Conservation (phyloP, 2,888 invertebrate species). For the Brachyptera putata region DNA sequence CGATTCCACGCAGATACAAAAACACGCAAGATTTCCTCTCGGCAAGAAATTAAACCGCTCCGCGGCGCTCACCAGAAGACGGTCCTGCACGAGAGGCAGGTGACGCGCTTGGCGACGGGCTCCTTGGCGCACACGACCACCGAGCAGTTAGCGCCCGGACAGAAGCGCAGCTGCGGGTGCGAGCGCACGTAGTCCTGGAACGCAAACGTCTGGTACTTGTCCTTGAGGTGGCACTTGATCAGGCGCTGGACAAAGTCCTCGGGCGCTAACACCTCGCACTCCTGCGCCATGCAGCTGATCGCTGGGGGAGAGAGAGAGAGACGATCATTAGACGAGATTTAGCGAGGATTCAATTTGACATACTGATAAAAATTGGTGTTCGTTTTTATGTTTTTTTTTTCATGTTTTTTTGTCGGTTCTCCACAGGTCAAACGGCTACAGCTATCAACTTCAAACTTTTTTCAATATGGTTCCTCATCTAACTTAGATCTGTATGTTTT, state of each 20-base stretch:
- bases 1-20: no score
- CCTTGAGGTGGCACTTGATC: conserved; percentile 73
- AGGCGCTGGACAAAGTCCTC: conserved; percentile 92
- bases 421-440: no score
- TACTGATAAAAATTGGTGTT: no score
- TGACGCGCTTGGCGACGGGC: conserved; percentile 76
- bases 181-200: conserved; percentile 95
- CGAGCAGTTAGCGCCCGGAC: conserved; percentile 94
- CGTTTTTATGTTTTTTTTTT: no score
- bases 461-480: no score
- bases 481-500: no score
- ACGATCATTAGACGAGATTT: no score
- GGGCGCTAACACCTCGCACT: conserved; percentile 90
- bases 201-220: conserved; percentile 92
- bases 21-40: no score
- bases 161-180: conserved; percentile 85
- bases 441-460: no score
- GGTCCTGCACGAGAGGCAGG: conserved; percentile 84
- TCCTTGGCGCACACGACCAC: conserved; percentile 82
- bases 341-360: no score
- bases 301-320: conserved; percentile 53
- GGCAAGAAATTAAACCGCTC: no score
- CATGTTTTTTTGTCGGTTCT: no score
- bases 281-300: conserved; percentile 95
- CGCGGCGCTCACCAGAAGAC: conserved; percentile 70